Evolutionary conservation across 23 tunicate species (phyloP).

Genomic region (Phallusia fumigata): DNA sequence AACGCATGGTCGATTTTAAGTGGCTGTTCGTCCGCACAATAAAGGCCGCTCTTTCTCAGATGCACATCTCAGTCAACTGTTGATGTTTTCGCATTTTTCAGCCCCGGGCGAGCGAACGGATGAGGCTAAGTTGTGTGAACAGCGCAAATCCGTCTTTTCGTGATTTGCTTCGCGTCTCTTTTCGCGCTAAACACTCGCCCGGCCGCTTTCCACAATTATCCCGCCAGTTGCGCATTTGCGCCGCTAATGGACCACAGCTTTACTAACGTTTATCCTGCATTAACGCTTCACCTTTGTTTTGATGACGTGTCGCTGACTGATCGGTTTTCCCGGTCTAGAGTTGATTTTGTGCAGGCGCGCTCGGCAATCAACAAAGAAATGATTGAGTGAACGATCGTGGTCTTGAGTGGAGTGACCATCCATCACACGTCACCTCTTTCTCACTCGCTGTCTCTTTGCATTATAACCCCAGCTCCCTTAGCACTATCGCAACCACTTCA

Average conservation of each 20-base stretch:
- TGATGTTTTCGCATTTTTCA: constrained; percentile 14
- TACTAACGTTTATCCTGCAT: not conserved
- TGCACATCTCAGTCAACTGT: not conserved
- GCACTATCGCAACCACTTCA: not conserved
- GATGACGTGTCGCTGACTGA: not conserved
- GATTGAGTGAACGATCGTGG: not conserved
- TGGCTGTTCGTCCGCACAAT: not conserved
- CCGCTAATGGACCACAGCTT: not conserved
- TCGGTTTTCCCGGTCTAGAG: not conserved
- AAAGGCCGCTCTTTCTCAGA: not conserved
- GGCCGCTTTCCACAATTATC: constrained; percentile 3
- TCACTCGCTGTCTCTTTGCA: not conserved
- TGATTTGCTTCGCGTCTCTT: not conserved
- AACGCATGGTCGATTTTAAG: not conserved
- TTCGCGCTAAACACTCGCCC: not conserved
- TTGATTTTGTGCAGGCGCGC: constrained; percentile 5
- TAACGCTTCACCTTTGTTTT: not conserved
- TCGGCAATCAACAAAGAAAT: not conserved
- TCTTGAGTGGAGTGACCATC: not conserved
- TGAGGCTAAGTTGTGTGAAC: constrained; percentile 1
- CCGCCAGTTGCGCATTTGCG: not conserved
- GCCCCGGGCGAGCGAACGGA: constrained; percentile 11
- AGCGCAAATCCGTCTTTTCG: constrained; percentile 9
- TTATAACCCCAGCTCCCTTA: not conserved
- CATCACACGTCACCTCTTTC: not conserved